These are phyloP conservation scores for Microctenopoma stevenorrisi DNA, from an alignment of 2,797 vertebrate species.

Conservation along the genomic window DNA sequence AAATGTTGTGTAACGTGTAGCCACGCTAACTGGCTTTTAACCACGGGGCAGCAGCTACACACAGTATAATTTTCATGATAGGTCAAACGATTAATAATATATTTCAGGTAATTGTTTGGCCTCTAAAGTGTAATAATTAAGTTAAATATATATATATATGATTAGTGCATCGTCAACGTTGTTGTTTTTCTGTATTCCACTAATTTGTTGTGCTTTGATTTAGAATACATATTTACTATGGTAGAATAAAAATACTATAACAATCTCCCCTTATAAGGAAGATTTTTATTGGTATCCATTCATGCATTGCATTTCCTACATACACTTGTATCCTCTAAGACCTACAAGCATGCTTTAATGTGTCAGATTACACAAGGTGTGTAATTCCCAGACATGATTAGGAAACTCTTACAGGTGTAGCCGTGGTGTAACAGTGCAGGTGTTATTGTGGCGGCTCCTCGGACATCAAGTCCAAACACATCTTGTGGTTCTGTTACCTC, in stretches of 20 bases:
- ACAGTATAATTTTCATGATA: too few relatives aligned
- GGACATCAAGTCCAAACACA: slow-evolving; percentile 66
- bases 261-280: background rate
- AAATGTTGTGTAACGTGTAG: slow-evolving; percentile 12
- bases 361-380: background rate
- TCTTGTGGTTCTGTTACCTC: slow-evolving; percentile 47
- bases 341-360: background rate
- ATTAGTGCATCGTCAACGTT: background rate
- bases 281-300: background rate
- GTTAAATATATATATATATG: too few relatives aligned
- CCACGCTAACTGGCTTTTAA: background rate
- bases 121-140: too few relatives aligned
- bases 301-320: background rate
- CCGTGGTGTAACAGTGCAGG: slow-evolving; percentile 43
- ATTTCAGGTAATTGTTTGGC: too few relatives aligned
- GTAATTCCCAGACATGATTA: slow-evolving; percentile 8
- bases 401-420: slow-evolving; percentile 45
- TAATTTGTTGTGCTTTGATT: background rate
- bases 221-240: background rate
- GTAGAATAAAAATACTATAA: background rate
- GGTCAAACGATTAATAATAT: too few relatives aligned
- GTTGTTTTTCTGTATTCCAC: background rate
- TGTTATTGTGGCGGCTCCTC: slow-evolving; percentile 49
- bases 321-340: background rate
- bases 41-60: background rate